Conservation (phyloP, 2,797 vertebrate genomes). For the Leontopithecus rosalia region DNA sequence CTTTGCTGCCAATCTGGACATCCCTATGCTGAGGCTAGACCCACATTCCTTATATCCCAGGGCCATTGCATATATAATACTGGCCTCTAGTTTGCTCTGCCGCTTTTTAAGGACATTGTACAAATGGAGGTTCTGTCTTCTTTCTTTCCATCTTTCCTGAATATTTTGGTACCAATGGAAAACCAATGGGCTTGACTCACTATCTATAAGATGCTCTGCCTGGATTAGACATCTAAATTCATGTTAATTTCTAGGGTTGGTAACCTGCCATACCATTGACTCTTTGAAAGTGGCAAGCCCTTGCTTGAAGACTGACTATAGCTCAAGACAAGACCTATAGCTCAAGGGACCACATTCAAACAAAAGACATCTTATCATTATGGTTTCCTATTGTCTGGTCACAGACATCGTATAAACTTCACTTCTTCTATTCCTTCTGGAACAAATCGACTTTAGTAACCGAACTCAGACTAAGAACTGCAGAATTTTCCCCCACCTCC, state of each 20-base stretch:
- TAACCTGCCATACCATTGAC: not conserved
- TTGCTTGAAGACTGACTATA: slow-evolving; percentile 27
- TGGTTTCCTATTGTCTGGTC: slow-evolving; percentile 37
- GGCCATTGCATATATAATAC: not conserved
- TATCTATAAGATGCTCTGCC: not conserved
- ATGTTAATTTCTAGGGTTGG: slow-evolving; percentile 11
- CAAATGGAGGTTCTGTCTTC: not conserved
- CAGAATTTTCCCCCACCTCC: slow-evolving; percentile 49
- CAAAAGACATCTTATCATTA: slow-evolving; percentile 53
- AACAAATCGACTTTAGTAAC: slow-evolving; percentile 57
- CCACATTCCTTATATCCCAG: not conserved
- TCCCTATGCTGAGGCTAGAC: not conserved
- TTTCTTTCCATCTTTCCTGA: not conserved
- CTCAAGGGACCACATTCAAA: slow-evolving; percentile 15
- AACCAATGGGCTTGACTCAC: not conserved
- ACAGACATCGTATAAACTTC: slow-evolving; percentile 31
- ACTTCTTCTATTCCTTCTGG: slow-evolving; percentile 51
- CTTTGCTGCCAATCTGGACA: not conserved
- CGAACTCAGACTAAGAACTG: slow-evolving; percentile 50
- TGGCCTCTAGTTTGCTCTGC: not conserved
- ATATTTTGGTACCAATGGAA: not conserved
- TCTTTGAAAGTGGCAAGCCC: not conserved
- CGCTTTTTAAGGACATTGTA: not conserved
- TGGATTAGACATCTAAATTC: slow-evolving; percentile 17
- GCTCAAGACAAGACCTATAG: not conserved